Percentiles rank a stretch among this genome's conserved stretches.
These are phyloP conservation scores for Felis catus DNA, from an alignment of 2,113 vertebrate genomes.

Conservation along the genomic window F.catus_Fca126_mat1.0 CM031413.1:162672001-162672500, in stretches of 20 bases:
- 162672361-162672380: accelerated
- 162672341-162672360: not conserved
- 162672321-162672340: no score
- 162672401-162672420: not conserved
- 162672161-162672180: not conserved
- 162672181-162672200: no score
- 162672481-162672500: not conserved
- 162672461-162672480: not conserved
- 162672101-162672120: not conserved
- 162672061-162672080: not conserved
- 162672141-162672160: not conserved
- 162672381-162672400: not conserved
- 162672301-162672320: not conserved
- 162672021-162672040: not conserved
- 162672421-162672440: not conserved
- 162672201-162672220: no score
- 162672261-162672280: not conserved
- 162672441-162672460: not conserved
- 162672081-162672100: not conserved
- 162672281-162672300: not conserved
- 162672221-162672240: accelerated
- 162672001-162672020: not conserved
- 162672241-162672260: not conserved
- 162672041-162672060: not conserved
- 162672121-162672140: not conserved